Percentiles rank a stretch among this genome's conserved stretches.
phyloP scores from a whole-genome alignment of 2,888 invertebrate genomes.

The Caradrina kadenii region DNA sequence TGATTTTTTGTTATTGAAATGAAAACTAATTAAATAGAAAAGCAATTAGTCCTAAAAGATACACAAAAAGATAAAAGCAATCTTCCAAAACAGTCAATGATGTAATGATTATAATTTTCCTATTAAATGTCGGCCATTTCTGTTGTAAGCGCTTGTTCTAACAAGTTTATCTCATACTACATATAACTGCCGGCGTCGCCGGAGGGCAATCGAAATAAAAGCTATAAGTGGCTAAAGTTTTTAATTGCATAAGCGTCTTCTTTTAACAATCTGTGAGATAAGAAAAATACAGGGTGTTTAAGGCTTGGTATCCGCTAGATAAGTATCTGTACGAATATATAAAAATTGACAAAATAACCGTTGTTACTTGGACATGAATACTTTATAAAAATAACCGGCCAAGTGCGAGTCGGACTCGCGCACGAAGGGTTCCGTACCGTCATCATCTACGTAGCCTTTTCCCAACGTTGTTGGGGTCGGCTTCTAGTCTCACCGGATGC shows the following conservation, averaged over 20 bases:
- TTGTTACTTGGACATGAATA: too few species aligned
- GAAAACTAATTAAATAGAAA: too few species aligned
- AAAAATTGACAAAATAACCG: too few species aligned
- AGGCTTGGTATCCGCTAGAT: neutral
- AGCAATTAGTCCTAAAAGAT: neutral
- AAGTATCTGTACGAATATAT: too few species aligned
- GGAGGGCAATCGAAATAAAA: conserved; percentile 29
- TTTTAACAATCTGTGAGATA: conserved; percentile 1
- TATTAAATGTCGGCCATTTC: conserved; percentile 25
- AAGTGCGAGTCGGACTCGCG: too few species aligned
- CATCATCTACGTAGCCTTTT: too few species aligned
- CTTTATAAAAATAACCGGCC: too few species aligned
- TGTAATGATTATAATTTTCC: conserved; percentile 27
- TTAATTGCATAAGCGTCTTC: conserved; percentile 40
- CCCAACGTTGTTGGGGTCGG: too few species aligned
- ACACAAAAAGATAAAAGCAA: neutral
- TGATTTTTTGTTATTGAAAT: too few species aligned
- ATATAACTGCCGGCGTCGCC: conserved; percentile 13
- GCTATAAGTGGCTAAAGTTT: neutral
- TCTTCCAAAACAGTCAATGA: conserved; percentile 3
- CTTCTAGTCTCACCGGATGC: too few species aligned
- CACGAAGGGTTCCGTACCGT: too few species aligned
- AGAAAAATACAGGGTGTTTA: neutral
- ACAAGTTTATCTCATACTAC: conserved; percentile 27
- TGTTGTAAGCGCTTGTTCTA: neutral